Base-by-base conservation (phyloP, 1,140 invertebrate species). In the Drosophila asahinai region DNA sequence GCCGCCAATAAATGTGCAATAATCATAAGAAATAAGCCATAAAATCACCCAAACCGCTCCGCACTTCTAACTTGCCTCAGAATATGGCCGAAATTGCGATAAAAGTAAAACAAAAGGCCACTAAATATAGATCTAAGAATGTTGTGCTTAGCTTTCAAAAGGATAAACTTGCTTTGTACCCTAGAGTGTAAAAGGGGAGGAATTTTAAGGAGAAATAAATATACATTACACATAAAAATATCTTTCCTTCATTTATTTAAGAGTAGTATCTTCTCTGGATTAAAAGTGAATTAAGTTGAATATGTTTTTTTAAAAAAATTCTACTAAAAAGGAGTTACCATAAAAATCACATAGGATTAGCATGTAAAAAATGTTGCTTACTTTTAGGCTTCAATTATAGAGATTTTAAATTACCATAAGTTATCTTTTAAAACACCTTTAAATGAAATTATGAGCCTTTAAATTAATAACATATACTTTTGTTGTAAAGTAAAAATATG, bases 1-100 rank as follows among this genome's bases (percentile, higher is more conserved):
- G 54, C 42, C 33, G 40, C 45, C 49, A 64, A 89, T 87, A 86
- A 86, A 86, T 80, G 68, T 80, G 72, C 83, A 80, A 87, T 83
- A 83, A 83, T 79, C 64, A 86, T 74, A 63, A 73, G 38, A 82
- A 70, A 73, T 43, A 55, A 62, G 67, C 52, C 67, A 87, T 87
- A 73, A 86, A 86, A 78, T 62, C 57, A 51, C 15, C 22, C 54
- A 54, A 78, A 66, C 58, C 36, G 64, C 15, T 36, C 25, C 25
- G 25, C 51, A 19, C 2, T n/a, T 36, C n/a, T 14, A 55, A 19
- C 27, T 17, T 15, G 36, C 54, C 33, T 3, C 51, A 30, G 27
- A 65, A 59, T 49, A 38, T 38, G 38, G 36, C 38, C 36, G 14
- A 63, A 36, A 38, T 55, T 9, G 38, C 68, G 15, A 78, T 63